Conservation (phyloP, 2,797 vertebrate genomes). For the Melopsittacus undulatus region DNA sequence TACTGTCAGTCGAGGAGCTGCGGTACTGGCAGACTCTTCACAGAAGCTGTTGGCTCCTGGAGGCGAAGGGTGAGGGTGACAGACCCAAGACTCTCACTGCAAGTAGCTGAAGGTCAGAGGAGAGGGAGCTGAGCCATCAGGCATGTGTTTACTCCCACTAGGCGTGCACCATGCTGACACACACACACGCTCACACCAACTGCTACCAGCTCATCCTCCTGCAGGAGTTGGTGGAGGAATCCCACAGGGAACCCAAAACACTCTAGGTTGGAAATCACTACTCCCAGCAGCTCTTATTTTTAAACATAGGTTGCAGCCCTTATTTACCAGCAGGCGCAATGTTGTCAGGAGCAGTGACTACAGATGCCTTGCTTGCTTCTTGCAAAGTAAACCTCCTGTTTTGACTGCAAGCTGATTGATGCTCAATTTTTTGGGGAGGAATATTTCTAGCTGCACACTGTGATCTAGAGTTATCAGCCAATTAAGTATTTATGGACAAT, state of each 20-base stretch:
- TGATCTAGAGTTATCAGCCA: constrained; percentile 14
- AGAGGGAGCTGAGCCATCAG: not conserved
- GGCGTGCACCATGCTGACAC: not conserved
- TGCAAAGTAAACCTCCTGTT: constrained; percentile 27
- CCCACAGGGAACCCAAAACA: constrained; percentile 23
- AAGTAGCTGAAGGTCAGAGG: not conserved
- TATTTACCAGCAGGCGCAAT: constrained; percentile 26
- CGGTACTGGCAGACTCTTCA: not conserved
- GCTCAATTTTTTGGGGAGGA: constrained; percentile 36
- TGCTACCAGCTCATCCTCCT: constrained; percentile 10
- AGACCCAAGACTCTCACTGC: not conserved
- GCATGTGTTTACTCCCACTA: not conserved
- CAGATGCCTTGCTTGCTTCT: not conserved
- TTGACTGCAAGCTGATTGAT: constrained; percentile 5
- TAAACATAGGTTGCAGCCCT: constrained; percentile 39
- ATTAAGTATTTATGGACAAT: constrained; percentile 25
- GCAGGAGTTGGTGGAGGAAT: not conserved
- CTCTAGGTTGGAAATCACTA: constrained; percentile 14
- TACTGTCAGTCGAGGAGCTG: not conserved
- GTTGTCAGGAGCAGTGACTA: not conserved
- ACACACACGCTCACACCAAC: not conserved
- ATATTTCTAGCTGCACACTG: not conserved
- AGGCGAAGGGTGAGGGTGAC: not conserved
- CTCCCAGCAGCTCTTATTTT: constrained; percentile 47
- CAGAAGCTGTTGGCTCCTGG: not conserved